These are phyloP conservation scores for Andrena chrysosceles DNA, from an alignment of 2,888 invertebrate genomes.

Conservation along the genomic window DNA sequence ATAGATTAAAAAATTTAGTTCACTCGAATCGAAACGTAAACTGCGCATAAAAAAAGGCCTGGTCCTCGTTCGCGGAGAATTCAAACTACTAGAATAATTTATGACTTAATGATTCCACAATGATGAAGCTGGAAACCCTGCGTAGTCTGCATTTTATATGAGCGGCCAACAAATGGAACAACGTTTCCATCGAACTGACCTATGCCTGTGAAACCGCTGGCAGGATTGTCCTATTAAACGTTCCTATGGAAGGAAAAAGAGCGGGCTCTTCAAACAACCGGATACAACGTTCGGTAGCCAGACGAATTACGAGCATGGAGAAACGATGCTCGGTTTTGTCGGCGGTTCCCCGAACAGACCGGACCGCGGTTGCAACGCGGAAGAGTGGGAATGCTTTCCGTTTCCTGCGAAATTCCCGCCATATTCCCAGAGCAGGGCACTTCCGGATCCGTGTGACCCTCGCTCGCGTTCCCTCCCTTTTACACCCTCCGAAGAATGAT, in stretches of 20 bases:
- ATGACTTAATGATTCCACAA: no score
- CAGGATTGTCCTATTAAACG: neutral
- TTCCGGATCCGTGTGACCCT: conserved; percentile 60
- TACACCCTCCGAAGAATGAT: conserved; percentile 15
- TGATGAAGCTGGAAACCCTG: no score
- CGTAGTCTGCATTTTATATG: neutral
- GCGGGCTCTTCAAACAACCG: conserved; percentile 39
- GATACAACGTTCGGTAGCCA: conserved; percentile 28
- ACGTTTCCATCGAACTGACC: neutral
- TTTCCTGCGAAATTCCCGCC: conserved; percentile 74
- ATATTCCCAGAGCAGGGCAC: conserved; percentile 70
- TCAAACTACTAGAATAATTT: no score
- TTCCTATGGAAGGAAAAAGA: conserved; percentile 16
- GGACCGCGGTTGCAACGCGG: conserved; percentile 68
- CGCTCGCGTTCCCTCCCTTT: conserved; percentile 16
- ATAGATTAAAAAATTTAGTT: no score
- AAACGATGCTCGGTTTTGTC: conserved; percentile 64
- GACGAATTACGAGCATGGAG: conserved; percentile 64
- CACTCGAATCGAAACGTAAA: no score
- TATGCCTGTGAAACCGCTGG: neutral
- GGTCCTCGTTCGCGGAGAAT: no score
- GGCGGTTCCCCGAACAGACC: conserved; percentile 64
- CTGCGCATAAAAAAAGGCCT: no score
- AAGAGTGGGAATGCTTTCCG: conserved; percentile 76
- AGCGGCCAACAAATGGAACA: neutral